Base-by-base conservation (phyloP, 2,888 invertebrate genomes). In the Helobdella robusta region DNA sequence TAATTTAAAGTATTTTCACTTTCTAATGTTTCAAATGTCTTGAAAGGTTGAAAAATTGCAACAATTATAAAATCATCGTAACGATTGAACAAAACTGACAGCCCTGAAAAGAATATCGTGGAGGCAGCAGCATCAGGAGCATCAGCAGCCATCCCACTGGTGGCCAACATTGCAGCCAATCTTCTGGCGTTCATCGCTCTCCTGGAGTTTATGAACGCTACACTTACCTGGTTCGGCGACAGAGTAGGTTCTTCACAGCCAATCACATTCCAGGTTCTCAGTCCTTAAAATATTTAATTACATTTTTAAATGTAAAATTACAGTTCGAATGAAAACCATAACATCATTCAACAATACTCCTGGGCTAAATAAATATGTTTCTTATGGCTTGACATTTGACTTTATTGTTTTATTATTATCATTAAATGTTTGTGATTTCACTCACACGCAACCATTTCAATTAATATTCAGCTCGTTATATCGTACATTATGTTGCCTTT, bases 111-210 rank as follows among this genome's bases (percentile, higher is more conserved):
- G 1, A 92, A 91, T 64, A 83, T 89, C 0, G 80, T 97, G 32
- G 93, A 95, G 73, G 95, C 95, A 0, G 93, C 92, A 0, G 86
- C 89, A 0, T 87, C 88, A 73, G 97, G 97, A 0, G 93, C 92
- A 0, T 83, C 85, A 11, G 85, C 86, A 73, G 91, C 89, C 0
- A 86, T 91, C 2, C 82, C 85, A 0, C 83, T 97, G 2, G 85
- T 94, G 11, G 82, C 89, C 8, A 90, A 90, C 71, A 91, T 97
- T 68, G 84, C 89, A 4, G 91, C 93, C 8, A 94, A 93, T 74
- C 83, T 97, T 18, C 86, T 97, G 0, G 92, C 93, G 0, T 93
- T 94, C 75, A 85, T 95, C 0, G 86, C 94, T 0, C 85, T 91
- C 69, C 83, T 97, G 3, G 85, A 89, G 1, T 90, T 95, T 75